Evolutionary conservation across 1,140 invertebrate genomes (phyloP).

Genomic region (Dinoponera quadriceps): DNA sequence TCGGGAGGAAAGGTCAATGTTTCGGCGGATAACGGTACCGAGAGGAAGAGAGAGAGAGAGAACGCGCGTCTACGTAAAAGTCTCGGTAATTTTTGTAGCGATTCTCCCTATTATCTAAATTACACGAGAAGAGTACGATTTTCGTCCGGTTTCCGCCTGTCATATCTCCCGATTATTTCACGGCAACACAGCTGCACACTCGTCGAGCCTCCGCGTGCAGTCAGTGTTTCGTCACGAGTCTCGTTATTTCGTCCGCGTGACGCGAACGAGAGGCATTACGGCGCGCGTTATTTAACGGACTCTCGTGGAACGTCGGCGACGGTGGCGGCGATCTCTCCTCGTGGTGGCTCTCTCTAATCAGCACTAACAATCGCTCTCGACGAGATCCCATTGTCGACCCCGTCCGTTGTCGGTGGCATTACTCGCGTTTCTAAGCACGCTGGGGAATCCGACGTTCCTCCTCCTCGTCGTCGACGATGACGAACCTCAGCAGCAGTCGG

Average conservation of each 20-base stretch:
- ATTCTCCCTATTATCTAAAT: too few relatives aligned
- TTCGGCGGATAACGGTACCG: not conserved
- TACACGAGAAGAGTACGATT: too few relatives aligned
- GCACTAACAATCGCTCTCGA: slow-evolving; percentile 5
- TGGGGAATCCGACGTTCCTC: not conserved
- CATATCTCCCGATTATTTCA: too few relatives aligned
- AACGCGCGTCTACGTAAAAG: too few relatives aligned
- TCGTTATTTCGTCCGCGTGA: not conserved
- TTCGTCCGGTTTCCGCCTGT: too few relatives aligned
- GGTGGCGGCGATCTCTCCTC: not conserved
- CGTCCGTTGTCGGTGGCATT: slow-evolving; percentile 9
- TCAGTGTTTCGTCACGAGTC: too few relatives aligned
- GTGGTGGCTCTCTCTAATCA: slow-evolving; percentile 11
- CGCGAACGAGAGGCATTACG: not conserved
- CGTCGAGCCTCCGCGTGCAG: too few relatives aligned
- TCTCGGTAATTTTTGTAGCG: too few relatives aligned
- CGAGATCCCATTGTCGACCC: slow-evolving; percentile 21
- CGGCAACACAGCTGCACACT: too few relatives aligned
- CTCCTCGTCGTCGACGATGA: not conserved
- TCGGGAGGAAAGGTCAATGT: not conserved
- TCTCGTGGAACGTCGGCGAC: too few relatives aligned
- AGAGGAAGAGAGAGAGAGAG: too few relatives aligned
- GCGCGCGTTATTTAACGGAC: not conserved
- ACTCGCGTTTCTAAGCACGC: slow-evolving; percentile 12
- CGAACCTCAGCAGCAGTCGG: slow-evolving; percentile 36